Conservation (phyloP, 2,113 vertebrate species). For the Ptyas mucosa region DNA sequence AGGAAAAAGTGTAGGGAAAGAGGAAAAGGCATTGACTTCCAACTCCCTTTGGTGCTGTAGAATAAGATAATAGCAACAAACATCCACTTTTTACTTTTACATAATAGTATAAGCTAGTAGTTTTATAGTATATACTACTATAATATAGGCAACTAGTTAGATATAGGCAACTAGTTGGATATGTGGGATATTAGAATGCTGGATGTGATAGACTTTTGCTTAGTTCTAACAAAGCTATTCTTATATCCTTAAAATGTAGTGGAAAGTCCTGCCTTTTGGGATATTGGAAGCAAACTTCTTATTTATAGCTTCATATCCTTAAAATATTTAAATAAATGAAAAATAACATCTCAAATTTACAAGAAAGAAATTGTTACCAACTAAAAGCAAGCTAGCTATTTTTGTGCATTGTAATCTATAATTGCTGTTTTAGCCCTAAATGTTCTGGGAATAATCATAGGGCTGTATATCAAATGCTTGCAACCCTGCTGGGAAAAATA, state of each 20-base stretch:
- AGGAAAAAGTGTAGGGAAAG: neutral
- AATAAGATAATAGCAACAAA: neutral
- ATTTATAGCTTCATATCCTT: neutral
- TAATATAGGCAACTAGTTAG: neutral
- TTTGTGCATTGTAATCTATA: constrained; percentile 28
- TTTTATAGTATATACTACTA: too few species aligned
- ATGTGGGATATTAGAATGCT: neutral
- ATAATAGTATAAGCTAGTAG: neutral
- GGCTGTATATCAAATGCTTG: neutral
- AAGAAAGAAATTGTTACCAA: neutral
- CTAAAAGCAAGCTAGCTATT: neutral
- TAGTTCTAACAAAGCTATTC: neutral
- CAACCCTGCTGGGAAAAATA: constrained; percentile 8
- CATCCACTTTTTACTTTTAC: neutral
- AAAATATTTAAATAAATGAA: constrained; percentile 16
- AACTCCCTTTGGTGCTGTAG: neutral
- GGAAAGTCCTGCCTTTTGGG: neutral
- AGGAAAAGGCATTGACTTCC: neutral
- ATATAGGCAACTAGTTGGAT: neutral
- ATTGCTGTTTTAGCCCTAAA: constrained; percentile 26
- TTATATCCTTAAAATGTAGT: neutral
- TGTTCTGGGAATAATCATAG: constrained; percentile 14
- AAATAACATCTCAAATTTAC: neutral
- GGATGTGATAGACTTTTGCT: neutral
- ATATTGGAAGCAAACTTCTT: neutral